A percentile compares a stretch with the other conserved stretches of the same genome.
phyloP scores from a whole-genome alignment of 2,888 invertebrate genomes.

The Petrolisthes manimaculis region DNA sequence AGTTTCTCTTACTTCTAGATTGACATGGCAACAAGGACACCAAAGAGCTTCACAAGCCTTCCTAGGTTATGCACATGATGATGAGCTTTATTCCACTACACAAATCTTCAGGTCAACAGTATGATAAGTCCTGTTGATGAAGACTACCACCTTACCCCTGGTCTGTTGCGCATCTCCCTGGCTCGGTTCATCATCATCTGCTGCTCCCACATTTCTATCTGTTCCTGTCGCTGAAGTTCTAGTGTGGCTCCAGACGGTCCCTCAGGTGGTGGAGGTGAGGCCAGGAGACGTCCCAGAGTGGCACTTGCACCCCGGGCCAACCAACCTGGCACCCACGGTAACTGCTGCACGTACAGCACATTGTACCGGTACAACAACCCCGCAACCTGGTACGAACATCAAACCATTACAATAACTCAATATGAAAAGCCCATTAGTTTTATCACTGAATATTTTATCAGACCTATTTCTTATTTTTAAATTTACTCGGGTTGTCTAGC shows the following conservation, averaged over 20 bases:
- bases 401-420: no score
- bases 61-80: no score
- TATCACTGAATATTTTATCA: no score
- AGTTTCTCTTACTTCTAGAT: no score
- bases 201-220: slow-evolving; percentile 72
- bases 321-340: slow-evolving; percentile 70
- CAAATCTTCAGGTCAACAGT: no score
- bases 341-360: slow-evolving; percentile 70
- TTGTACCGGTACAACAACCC: slow-evolving; percentile 72
- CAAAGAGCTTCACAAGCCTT: no score
- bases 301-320: slow-evolving; percentile 69
- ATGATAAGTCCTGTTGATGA: no score
- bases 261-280: slow-evolving; percentile 70
- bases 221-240: slow-evolving; percentile 73
- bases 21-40: no score
- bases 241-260: slow-evolving; percentile 71
- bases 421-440: no score
- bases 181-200: slow-evolving; percentile 70
- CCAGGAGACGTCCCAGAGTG: slow-evolving; percentile 71
- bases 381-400: slow-evolving; percentile 68
- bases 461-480: no score
- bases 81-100: no score
- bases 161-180: slow-evolving; percentile 55
- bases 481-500: no score
- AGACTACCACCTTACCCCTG: slow-evolving; percentile 36